Conservation (phyloP, 2,113 vertebrate species). For the Tiliqua scincoides region DNA sequence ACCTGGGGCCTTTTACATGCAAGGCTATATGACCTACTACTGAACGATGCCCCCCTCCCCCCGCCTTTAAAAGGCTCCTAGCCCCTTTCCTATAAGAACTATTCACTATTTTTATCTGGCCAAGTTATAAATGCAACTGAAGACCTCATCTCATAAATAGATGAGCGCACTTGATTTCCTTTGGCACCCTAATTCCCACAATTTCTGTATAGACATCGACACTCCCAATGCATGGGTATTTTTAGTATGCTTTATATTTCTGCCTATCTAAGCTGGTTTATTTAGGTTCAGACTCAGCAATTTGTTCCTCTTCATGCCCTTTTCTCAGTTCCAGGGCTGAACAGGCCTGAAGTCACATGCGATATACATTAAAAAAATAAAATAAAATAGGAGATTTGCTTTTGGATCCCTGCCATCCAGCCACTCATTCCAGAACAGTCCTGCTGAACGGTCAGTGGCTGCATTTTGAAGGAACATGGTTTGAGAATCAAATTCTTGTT, state of each 20-base stretch:
- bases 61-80: too few species aligned
- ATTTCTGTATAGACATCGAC: neutral
- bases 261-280: conserved; percentile 13
- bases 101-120: neutral
- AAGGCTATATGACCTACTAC: neutral
- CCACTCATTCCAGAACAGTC: neutral
- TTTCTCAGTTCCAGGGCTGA: neutral
- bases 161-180: neutral
- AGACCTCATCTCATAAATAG: neutral
- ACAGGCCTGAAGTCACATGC: conserved; percentile 18
- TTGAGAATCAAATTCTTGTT: neutral
- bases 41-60: too few species aligned
- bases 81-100: neutral
- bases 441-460: neutral
- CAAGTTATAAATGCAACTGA: neutral
- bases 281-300: conserved; percentile 10
- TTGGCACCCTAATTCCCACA: neutral
- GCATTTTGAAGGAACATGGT: neutral
- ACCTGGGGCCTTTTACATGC: neutral
- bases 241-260: conserved; percentile 7
- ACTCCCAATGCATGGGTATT: neutral
- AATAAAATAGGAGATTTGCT: neutral
- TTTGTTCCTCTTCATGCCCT: neutral
- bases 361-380: neutral
- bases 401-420: neutral